Percentiles rank a stretch among this genome's conserved stretches.
Conservation (phyloP, 2,888 invertebrate genomes). For the Operophtera brumata region DNA sequence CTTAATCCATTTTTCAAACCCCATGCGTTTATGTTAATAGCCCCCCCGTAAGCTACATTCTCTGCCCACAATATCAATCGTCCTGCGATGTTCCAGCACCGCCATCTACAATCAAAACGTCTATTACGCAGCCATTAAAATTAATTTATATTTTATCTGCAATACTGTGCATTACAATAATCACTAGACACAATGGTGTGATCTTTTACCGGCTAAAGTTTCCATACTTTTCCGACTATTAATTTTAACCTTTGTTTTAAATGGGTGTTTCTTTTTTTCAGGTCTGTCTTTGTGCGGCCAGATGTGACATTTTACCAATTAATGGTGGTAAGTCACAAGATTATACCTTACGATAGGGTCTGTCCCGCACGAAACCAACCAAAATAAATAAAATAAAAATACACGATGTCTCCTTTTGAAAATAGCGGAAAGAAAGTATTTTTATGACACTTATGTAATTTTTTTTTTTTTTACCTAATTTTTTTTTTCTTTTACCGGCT, state of each 20-base stretch:
- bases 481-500: no score
- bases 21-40: neutral
- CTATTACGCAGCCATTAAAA: constrained; percentile 33
- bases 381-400: no score
- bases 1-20: no score
- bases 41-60: neutral
- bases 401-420: no score
- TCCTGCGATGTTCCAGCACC: neutral
- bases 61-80: constrained; percentile 1
- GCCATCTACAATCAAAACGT: constrained; percentile 23
- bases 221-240: neutral
- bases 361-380: no score
- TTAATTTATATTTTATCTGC: constrained; percentile 29
- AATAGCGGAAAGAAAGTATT: no score
- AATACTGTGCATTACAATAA: constrained; percentile 28
- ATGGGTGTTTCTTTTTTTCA: neutral
- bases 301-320: no score
- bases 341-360: no score
- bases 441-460: no score
- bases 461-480: no score
- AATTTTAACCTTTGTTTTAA: neutral
- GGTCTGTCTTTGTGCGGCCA: neutral
- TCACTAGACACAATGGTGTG: constrained; percentile 25
- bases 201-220: neutral
- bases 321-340: no score